A percentile compares a stretch with the other conserved stretches of the same genome.
Conservation (phyloP, 2,888 invertebrate species). For the Lasioglossum lativentre region DNA sequence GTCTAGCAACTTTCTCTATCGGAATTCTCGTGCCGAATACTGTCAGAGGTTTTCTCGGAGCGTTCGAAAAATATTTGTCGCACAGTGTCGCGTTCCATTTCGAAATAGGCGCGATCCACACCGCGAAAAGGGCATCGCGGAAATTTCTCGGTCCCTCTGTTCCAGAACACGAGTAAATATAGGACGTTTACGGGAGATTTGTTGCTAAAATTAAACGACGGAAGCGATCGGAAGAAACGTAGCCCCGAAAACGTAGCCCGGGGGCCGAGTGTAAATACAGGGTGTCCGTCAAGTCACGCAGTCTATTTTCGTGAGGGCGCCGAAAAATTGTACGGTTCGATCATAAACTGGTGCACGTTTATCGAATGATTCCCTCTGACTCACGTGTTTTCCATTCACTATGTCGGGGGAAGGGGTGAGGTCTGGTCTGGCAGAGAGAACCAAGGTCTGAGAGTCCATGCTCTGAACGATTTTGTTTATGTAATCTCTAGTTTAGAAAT, state of each 20-base stretch:
- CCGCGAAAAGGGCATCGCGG: constrained; percentile 38
- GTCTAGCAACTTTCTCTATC: not conserved
- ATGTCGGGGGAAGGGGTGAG: not conserved
- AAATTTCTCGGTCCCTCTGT: constrained; percentile 28
- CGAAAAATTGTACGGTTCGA: constrained; percentile 8
- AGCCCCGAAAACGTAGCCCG: not conserved
- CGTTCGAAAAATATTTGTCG: not conserved
- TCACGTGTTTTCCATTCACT: constrained; percentile 4
- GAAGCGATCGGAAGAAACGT: constrained; percentile 19
- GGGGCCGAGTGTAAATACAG: constrained; percentile 3
- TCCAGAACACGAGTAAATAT: constrained; percentile 25
- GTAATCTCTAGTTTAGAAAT: not conserved
- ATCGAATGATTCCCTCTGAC: not conserved
- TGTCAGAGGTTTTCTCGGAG: not conserved
- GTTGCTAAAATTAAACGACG: constrained; percentile 41
- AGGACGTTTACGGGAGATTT: constrained; percentile 20
- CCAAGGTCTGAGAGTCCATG: not conserved
- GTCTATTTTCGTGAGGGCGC: not conserved
- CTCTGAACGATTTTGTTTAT: not conserved
- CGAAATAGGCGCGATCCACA: not conserved
- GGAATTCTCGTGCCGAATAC: not conserved
- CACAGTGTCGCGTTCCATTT: not conserved
- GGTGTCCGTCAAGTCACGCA: not conserved
- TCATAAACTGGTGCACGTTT: not conserved
- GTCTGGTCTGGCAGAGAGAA: not conserved